Evolutionary conservation across 92 coral and sea anemone genomes (phyloP), one percentile per base, ranked within the genome.

Genomic region (Paragorgia papillata): DNA sequence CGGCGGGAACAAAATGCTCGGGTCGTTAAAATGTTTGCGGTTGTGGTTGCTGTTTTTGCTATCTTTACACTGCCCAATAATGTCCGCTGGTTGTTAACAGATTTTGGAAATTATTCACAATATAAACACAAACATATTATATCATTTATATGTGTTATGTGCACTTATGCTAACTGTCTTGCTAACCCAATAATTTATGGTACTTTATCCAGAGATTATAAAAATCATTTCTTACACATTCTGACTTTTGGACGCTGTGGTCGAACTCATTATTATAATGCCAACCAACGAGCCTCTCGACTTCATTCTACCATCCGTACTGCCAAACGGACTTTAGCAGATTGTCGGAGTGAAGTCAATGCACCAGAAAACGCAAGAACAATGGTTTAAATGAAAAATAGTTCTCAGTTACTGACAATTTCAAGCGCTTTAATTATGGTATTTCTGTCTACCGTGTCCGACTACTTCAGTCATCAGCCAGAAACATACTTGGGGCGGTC

Each of bases 61-160:
- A 76, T 91, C 13, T 91, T 91, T 9, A 95, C 88, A 89, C 78
- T 95, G 34, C 99, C 99, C 1, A 95, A 95, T 58, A 96, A 95
- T 74, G 92, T 91, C 0, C 83, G 89, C 3, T 95, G 99, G 99
- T 19, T 95, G 19, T 89, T 96, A 89, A 92, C 91, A 0, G 99
- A 91, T 64, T 93, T 82, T 76, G 97, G 91, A 1, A 83, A 87
- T 17, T 90, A 92, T 21, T 12, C 83, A 15, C 66, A 84, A 8
- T 86, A 83, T 22, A 86, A 64, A 19, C 59, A 88, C 41, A 86
- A 86, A 25, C 44, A 79, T 1, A 81, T 88, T 35, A 69, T 71
- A 24, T 79, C 94, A 1, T 85, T 90, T 20, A 43, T 93, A 0
- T 93, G 97, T 75, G 84, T 93, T 91, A 63, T 93, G 37, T 88